Evolutionary conservation across 1,140 invertebrate genomes (phyloP).

Genomic region (Drosophila parabipectinata): DNA sequence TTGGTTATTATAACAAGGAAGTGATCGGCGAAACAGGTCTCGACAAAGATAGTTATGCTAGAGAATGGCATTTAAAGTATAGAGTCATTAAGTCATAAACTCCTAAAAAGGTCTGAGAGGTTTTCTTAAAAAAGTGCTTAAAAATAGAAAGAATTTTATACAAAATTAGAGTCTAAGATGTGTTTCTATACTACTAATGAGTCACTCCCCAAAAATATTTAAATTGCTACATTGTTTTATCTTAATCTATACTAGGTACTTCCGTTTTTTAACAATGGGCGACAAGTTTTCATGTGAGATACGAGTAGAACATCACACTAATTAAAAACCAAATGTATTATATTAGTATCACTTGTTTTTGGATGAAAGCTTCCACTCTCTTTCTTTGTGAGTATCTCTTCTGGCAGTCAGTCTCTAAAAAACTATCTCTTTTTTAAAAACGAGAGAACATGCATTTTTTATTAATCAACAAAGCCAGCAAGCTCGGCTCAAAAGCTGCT

Average conservation of each 20-base stretch:
- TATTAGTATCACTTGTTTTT: not conserved
- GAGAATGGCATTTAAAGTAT: not conserved
- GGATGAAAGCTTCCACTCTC: constrained; percentile 20
- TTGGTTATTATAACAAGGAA: not conserved
- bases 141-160: not conserved
- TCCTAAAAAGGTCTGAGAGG: not conserved
- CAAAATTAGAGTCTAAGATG: constrained; percentile 2
- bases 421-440: constrained; percentile 7
- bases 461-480: constrained; percentile 2
- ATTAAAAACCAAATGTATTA: constrained; percentile 52
- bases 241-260: constrained; percentile 32
- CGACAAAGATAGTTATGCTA: not conserved
- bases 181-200: not conserved
- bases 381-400: constrained; percentile 1
- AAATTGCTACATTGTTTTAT: not conserved
- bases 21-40: not conserved
- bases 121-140: not conserved
- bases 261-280: constrained; percentile 63
- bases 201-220: not conserved
- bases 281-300: constrained; percentile 32
- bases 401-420: not conserved
- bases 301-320: constrained; percentile 49
- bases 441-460: constrained; percentile 19
- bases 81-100: constrained; percentile 5
- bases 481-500: constrained; percentile 71